Evolutionary conservation across 1,140 invertebrate species (phyloP), one percentile per base, ranked within the genome.

Genomic region (Drosophila gunungcola): DNA sequence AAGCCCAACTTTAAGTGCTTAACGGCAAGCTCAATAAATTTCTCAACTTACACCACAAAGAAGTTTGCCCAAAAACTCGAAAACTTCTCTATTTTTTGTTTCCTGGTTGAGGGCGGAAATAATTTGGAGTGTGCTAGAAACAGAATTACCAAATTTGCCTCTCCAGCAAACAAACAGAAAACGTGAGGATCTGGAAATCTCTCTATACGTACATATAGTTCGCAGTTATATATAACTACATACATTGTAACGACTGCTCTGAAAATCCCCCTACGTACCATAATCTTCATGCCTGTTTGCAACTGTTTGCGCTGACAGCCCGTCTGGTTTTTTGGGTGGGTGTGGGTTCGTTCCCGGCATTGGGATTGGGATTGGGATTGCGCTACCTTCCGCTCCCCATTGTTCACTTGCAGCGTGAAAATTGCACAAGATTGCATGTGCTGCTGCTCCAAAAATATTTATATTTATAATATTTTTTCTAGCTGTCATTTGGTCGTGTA

Each of bases 251-350:
- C 61, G 52, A 55, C 72, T 64, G 64, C 64, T 41, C 65, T 21
- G 49, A 3, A 46, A 62, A 73, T 62, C 56, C 56, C 65, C 61
- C 73, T 56, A 52, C 48, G 45, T 60, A 82, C 57, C 55, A 83
- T 88, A 88, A 88, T 88, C 83, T 89, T 88, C 69, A 76, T 88
- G 83, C 86, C 78, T 85, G 81, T 82, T 77, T 76, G 83, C 83
- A 88, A 88, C 83, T 88, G 83, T 88, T 86, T 79, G 83, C 65
- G 65, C 83, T 86, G 83, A 86, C 83, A 88, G 83, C 73, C 76
- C 13, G 29, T 16, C 48, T 62, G 45, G 53, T 45, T 76, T 52
- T 64, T 32, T 25, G 3, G 16, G 9, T 10, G 9, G 7, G 11
- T 41, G 57, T 27, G 29, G 29, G n/a, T 10, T n/a, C 6, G 3